phyloP scores from a whole-genome alignment of 1,140 invertebrate species.

The Limonius californicus region DNA sequence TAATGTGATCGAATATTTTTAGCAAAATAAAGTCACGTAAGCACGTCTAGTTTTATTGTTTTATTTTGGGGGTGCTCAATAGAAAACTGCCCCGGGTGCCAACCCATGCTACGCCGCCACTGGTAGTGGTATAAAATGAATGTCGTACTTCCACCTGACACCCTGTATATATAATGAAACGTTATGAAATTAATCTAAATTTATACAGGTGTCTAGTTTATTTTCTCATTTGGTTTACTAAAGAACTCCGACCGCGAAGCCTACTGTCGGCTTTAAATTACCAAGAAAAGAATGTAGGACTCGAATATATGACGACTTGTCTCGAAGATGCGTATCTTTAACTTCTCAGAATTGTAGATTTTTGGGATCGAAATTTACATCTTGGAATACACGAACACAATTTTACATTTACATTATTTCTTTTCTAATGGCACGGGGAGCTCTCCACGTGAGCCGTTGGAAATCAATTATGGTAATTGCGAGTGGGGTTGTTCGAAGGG shows the following conservation, averaged over 20 bases:
- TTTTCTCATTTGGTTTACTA: neutral
- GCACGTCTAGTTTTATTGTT: too few species aligned
- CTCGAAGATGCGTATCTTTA: conserved; percentile 36
- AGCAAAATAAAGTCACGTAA: too few species aligned
- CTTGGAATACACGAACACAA: conserved; percentile 30
- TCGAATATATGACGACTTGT: conserved; percentile 33
- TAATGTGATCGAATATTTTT: too few species aligned
- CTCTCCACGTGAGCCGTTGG: neutral
- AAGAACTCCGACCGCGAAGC: neutral
- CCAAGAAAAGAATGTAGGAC: conserved; percentile 29
- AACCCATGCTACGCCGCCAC: too few species aligned
- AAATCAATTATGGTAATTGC: neutral
- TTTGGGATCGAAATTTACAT: conserved; percentile 35
- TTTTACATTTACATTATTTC: conserved; percentile 27
- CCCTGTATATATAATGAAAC: neutral
- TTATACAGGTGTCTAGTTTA: neutral
- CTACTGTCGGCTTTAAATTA: conserved; percentile 32
- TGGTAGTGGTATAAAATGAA: too few species aligned
- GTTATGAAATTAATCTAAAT: neutral
- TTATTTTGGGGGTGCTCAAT: too few species aligned
- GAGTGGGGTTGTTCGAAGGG: too few species aligned
- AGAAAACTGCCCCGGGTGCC: too few species aligned
- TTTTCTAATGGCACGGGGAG: conserved; percentile 1
- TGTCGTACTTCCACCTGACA: too few species aligned
- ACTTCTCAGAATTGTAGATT: conserved; percentile 39